Evolutionary conservation across 2,797 vertebrate species (phyloP).

Genomic region (Lophius americanus): DNA sequence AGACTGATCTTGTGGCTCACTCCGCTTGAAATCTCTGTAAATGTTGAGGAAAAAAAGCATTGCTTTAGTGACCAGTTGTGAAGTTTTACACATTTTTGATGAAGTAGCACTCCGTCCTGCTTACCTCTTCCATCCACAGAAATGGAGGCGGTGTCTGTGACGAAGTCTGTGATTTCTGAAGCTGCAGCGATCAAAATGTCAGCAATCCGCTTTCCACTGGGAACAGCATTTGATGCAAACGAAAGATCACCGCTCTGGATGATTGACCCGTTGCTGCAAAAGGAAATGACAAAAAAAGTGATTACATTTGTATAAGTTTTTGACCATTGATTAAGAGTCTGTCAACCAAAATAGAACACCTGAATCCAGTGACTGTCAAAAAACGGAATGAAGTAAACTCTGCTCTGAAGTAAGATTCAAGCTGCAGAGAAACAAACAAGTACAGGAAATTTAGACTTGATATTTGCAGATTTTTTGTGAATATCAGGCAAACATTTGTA

Average conservation of each 20-base stretch:
- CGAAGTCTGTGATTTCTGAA: conserved; percentile 43
- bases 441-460: not conserved
- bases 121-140: conserved; percentile 46
- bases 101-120: conserved; percentile 2
- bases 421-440: conserved; percentile 43
- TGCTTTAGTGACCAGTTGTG: not conserved
- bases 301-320: not conserved
- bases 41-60: conserved; percentile 1
- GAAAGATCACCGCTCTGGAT: not conserved
- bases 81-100: not conserved
- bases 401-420: conserved; percentile 35
- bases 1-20: conserved; percentile 44
- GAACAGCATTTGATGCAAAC: conserved; percentile 37
- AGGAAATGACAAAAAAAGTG: conserved; percentile 10
- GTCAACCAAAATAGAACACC: conserved; percentile 34
- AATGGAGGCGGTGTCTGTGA: conserved; percentile 44
- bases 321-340: not conserved
- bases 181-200: conserved; percentile 46
- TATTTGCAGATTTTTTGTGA: no score
- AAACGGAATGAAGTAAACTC: conserved; percentile 44
- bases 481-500: not conserved
- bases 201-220: conserved; percentile 32
- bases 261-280: conserved; percentile 55
- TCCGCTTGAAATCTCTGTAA: conserved; percentile 37
- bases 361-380: conserved; percentile 49